Base-by-base conservation (phyloP, 2,113 vertebrate species). In the Scophthalmus maximus region DNA sequence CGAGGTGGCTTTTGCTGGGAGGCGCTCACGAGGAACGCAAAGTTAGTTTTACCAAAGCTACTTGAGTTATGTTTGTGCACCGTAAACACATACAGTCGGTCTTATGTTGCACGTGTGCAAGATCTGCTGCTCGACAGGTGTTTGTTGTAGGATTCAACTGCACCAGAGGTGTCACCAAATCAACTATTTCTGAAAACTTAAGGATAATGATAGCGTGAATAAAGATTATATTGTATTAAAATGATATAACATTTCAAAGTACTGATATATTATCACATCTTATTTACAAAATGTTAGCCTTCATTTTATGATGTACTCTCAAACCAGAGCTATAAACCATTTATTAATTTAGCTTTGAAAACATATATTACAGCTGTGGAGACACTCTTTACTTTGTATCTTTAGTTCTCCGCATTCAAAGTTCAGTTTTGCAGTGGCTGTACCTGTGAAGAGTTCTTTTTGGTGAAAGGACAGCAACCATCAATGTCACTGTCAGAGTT, bases 401-500 rank as follows among this genome's bases (percentile, higher is more conserved):
- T 50, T 38, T 12, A 3, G 17, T 67, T 53, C 32, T 27, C 30
- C 15, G 10, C 17, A 40, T 65, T 63, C 72, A 8, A 27, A 18
- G 59, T 65, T 56, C 42, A 53, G 14, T 18, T n/a, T n/a, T n/a
- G n/a, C n/a, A n/a, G n/a, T n/a, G n/a, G n/a, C n/a, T n/a, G n/a
- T n/a, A n/a, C n/a, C n/a, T n/a, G n/a, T n/a, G n/a, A n/a, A n/a
- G n/a, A n/a, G n/a, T n/a, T n/a, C n/a, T n/a, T n/a, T n/a, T n/a
- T n/a, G 15, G 56, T 53, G 8, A 59, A 79, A 86, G 66, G 68
- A 70, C 72, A 68, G 26, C 11, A 8, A 1, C n/a, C 67, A 72
- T 76, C 53, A 67, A 50, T 61, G 61, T 34, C 53, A 44, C 27
- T 29, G 64, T 62, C 55, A 61, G 49, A 76, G 52, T 20, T n/a